phyloP scores from a whole-genome alignment of 1,140 invertebrate species.

The Macrocentrus cingulum region DNA sequence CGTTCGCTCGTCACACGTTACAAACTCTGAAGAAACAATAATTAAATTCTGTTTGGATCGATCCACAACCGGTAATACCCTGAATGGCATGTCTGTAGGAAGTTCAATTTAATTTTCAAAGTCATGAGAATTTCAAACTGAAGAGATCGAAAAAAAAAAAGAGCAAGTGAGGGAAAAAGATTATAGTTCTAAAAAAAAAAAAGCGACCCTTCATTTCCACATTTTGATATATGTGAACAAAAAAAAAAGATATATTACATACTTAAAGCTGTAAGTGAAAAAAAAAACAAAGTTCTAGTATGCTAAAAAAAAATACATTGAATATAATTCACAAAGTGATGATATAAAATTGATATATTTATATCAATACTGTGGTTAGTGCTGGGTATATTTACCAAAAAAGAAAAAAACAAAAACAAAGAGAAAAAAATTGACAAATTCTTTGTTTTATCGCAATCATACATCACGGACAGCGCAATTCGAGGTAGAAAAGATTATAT shows the following conservation, averaged over 20 bases:
- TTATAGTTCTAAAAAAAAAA: background rate
- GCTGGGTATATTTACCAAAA: constrained; percentile 46
- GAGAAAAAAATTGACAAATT: constrained; percentile 7
- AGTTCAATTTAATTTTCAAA: constrained; percentile 33
- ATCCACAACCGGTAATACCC: constrained; percentile 59
- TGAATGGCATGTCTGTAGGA: constrained; percentile 59
- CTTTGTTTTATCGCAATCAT: too few species aligned
- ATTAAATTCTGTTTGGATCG: constrained; percentile 57
- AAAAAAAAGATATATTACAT: constrained; percentile 55
- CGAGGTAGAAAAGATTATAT: too few species aligned
- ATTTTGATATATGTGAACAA: constrained; percentile 51
- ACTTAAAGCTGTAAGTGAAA: constrained; percentile 55
- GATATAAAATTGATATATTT: constrained; percentile 41
- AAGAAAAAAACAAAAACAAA: constrained; percentile 17
- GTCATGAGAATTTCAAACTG: constrained; percentile 6
- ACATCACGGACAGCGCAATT: too few species aligned
- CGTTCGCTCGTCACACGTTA: constrained; percentile 18
- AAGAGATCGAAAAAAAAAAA: constrained; percentile 17
- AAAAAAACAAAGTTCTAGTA: constrained; percentile 56
- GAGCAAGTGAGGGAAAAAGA: background rate
- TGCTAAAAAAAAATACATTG: too few species aligned
- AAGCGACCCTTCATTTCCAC: constrained; percentile 52
- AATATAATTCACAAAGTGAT: constrained; percentile 54
- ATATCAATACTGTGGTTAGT: constrained; percentile 50
- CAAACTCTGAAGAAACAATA: constrained; percentile 26